A percentile compares a stretch with the other conserved stretches of the same genome.
Evolutionary conservation across 2,113 vertebrate species (phyloP).

Genomic region (Lepus europaeus): DNA sequence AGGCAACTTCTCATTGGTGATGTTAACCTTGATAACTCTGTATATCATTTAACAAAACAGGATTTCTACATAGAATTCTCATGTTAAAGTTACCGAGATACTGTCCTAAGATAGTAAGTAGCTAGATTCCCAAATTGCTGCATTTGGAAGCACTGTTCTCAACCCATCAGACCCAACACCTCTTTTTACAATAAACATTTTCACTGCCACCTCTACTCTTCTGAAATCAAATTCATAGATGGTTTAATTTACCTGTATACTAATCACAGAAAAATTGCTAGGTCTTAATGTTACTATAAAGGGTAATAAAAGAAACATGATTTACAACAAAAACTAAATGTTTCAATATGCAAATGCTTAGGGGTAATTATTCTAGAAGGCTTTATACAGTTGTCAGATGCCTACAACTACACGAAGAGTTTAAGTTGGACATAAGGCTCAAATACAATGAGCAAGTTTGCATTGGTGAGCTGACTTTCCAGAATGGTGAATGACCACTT

Average conservation of each 20-base stretch:
- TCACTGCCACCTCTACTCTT: slow-evolving; percentile 34
- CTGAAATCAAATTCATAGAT: slow-evolving; percentile 46
- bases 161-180: not conserved
- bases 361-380: not conserved
- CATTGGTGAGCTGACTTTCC: slow-evolving; percentile 12
- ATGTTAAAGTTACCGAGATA: slow-evolving; percentile 17
- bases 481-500: not conserved
- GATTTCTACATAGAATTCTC: slow-evolving; percentile 1
- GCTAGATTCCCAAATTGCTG: not conserved
- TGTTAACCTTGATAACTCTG: not conserved
- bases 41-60: slow-evolving; percentile 8
- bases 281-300: slow-evolving; percentile 32
- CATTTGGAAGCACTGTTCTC: not conserved
- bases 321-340: not conserved
- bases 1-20: not conserved
- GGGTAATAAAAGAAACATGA: not conserved
- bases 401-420: not conserved
- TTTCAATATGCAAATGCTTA: not conserved
- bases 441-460: not conserved
- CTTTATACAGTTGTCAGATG: not conserved
- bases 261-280: slow-evolving; percentile 36
- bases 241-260: not conserved
- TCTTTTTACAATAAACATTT: slow-evolving; percentile 33
- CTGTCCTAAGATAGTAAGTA: not conserved
- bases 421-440: not conserved